phyloP scores from a whole-genome alignment of 2,888 invertebrate genomes.

The Hypercompe scribonia region DNA sequence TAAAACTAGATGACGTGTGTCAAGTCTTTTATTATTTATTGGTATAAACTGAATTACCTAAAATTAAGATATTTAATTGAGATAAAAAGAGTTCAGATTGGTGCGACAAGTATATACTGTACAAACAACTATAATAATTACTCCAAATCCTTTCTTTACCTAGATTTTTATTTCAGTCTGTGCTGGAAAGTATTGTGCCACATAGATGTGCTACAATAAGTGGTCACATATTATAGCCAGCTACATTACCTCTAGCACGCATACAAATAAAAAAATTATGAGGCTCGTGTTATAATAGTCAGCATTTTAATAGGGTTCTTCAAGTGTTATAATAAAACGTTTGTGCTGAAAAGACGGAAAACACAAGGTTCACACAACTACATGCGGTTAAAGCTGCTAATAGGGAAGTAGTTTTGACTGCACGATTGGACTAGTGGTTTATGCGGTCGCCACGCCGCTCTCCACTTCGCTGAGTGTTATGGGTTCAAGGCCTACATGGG shows the following conservation, averaged over 20 bases:
- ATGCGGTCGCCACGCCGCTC: too few species aligned
- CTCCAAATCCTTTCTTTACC: not conserved
- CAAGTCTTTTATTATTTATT: too few species aligned
- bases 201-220: not conserved
- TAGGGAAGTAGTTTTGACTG: too few species aligned
- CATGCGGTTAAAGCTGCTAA: not conserved
- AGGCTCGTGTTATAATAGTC: constrained; percentile 13
- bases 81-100: not conserved
- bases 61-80: too few species aligned
- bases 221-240: not conserved
- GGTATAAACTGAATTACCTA: too few species aligned
- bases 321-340: not conserved
- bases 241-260: not conserved
- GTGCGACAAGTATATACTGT: not conserved
- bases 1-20: too few species aligned
- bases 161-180: not conserved
- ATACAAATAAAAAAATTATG: constrained; percentile 20
- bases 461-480: too few species aligned
- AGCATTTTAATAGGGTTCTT: constrained; percentile 20
- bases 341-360: not conserved
- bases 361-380: too few species aligned
- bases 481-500: too few species aligned
- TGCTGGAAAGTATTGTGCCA: not conserved
- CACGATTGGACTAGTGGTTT: too few species aligned
- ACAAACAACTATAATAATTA: not conserved